Evolutionary conservation across 2,113 vertebrate genomes (phyloP), one percentile per base, ranked within the genome.

Genomic region (Phylloscopus trochiloides): DNA sequence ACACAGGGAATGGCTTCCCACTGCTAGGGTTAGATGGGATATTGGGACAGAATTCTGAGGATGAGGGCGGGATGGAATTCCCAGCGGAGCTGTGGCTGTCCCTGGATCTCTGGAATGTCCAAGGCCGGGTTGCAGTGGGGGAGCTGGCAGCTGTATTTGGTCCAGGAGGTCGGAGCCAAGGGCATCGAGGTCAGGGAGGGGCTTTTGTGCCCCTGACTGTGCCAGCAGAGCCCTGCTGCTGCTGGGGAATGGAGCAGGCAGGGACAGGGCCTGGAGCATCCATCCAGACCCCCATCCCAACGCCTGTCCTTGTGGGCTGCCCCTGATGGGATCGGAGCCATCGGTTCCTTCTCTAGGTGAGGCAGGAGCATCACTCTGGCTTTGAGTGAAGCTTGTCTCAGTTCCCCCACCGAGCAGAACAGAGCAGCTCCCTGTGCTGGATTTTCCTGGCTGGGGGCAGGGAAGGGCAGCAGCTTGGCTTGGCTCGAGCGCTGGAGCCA

Each of bases 171-270:
- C 42, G 42, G 42, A 42, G 42, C 42, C 42, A 42, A 42, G 10
- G 45, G 9, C 17, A 2, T 25, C 3, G 0, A 3, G 0, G 36
- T 14, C 17, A 45, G n/a, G 42, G 43, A 14, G 26, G 22, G 9
- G 3, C 4, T 0, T 67, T 62, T 34, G 63, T 38, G 63, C 19
- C 25, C 4, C 1, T 17, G 63, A 0, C 6, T 3, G 48, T 18
- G 85, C 79, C 80, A 31, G 65, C 88, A 58, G 28, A 73, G 47
- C 59, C 73, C 74, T 14, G 1, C 48, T 26, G 19, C 8, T 43
- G 48, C 58, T 42, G 0, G 15, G 1, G 7, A 25, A 50, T 14
- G 48, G 80, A 54, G 29, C 61, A 38, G 76, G 38, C 43, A 6
- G 26, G 3, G 67, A 5, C 5, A 1, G 3, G 47, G n/a, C 58